Evolutionary conservation across 2,888 invertebrate species (phyloP).

Genomic region (Euzophera pinguis): DNA sequence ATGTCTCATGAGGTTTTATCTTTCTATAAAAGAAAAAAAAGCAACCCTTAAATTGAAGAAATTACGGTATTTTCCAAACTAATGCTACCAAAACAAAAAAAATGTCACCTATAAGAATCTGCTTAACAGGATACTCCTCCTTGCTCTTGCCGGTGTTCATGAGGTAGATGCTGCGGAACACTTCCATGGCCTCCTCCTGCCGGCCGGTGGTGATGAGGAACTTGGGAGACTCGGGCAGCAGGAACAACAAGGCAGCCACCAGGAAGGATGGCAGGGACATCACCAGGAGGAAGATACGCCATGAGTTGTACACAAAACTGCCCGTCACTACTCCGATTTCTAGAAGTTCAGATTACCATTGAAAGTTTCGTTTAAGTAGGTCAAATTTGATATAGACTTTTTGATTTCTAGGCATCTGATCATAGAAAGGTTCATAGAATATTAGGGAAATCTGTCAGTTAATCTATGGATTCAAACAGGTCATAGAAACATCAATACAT

Average conservation of each 20-base stretch:
- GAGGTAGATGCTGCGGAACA: slow-evolving; percentile 89
- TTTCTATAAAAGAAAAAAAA: no score
- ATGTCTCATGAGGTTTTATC: no score
- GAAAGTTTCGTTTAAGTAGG: no score
- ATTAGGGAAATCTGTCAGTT: no score
- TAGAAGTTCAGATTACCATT: slow-evolving; percentile 41
- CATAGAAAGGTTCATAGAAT: no score
- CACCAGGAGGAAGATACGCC: slow-evolving; percentile 93
- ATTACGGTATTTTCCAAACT: background rate
- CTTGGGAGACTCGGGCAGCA: slow-evolving; percentile 95
- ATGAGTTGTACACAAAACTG: slow-evolving; percentile 91
- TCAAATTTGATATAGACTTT: no score
- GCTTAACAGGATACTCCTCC: slow-evolving; percentile 88
- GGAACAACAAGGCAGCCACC: slow-evolving; percentile 89
- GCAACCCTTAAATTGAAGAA: no score
- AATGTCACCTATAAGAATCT: slow-evolving; percentile 67
- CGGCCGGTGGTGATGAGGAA: slow-evolving; percentile 90
- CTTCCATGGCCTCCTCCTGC: slow-evolving; percentile 88
- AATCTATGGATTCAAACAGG: no score
- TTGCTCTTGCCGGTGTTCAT: slow-evolving; percentile 88
- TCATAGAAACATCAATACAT: no score
- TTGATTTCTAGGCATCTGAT: no score
- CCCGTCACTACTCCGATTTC: slow-evolving; percentile 84
- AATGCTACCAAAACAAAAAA: no score
- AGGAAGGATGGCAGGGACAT: slow-evolving; percentile 94